Percentiles rank a stretch among this genome's conserved stretches.
These are phyloP conservation scores for Protonemura montana DNA, from an alignment of 2,888 invertebrate species.

Conservation along the genomic window DNA sequence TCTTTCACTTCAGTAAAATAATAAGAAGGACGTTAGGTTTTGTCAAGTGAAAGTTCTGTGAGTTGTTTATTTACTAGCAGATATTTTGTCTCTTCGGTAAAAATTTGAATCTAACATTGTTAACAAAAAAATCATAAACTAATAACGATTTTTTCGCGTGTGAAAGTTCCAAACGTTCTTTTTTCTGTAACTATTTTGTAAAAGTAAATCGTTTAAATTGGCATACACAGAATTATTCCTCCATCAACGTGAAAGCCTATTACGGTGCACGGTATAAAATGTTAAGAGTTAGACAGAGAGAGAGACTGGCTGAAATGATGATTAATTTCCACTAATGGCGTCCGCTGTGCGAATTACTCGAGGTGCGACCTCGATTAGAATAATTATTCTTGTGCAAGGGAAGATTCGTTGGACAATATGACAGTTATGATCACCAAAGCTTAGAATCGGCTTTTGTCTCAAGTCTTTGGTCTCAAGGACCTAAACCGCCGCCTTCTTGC, in stretches of 20 bases:
- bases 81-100: background rate
- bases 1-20: no score
- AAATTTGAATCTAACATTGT: background rate
- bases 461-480: no score
- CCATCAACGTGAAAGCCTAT: background rate
- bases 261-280: background rate
- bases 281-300: background rate
- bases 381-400: background rate
- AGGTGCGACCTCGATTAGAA: background rate
- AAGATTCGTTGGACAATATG: background rate
- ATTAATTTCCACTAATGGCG: background rate
- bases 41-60: no score
- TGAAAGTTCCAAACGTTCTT: background rate
- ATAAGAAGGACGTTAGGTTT: no score
- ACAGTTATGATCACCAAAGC: background rate
- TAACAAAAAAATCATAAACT: no score
- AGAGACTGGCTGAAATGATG: background rate
- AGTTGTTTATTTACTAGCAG: no score
- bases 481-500: no score
- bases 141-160: background rate
- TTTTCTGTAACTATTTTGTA: background rate
- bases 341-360: background rate
- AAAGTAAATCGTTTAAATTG: background rate
- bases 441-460: no score
- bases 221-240: background rate